These are phyloP conservation scores for Celastrina argiolus DNA, from an alignment of 2,888 invertebrate genomes.

Conservation along the genomic window DNA sequence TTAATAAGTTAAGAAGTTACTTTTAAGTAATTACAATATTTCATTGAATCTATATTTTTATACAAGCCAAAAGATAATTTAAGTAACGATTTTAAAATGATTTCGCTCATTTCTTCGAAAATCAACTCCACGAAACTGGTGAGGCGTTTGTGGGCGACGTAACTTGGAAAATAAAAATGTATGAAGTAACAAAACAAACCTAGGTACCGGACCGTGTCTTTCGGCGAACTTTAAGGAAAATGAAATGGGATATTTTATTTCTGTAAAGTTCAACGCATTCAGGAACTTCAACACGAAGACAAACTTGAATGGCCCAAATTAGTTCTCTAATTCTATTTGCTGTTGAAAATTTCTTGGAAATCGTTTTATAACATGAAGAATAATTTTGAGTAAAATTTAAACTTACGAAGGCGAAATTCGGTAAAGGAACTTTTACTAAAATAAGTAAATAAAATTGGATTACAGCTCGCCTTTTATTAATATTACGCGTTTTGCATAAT, in stretches of 20 bases:
- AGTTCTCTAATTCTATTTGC: conserved; percentile 39
- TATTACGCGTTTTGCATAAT: conserved; percentile 11
- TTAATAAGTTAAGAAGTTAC: too few relatives aligned
- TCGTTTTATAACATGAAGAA: conserved; percentile 31
- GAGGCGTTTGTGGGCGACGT: background rate
- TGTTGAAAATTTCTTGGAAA: conserved; percentile 38
- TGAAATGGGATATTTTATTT: conserved; percentile 36
- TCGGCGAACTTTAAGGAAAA: conserved; percentile 33
- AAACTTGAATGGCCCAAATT: conserved; percentile 38
- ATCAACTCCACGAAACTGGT: background rate
- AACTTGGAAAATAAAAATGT: conserved; percentile 5
- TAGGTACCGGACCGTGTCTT: conserved; percentile 16
- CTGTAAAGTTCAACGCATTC: conserved; percentile 36
- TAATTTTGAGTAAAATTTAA: conserved; percentile 29
- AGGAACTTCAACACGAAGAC: conserved; percentile 34
- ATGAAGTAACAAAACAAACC: conserved; percentile 22
- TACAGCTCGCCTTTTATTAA: conserved; percentile 21
- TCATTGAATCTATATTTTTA: too few relatives aligned
- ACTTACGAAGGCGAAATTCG: conserved; percentile 21
- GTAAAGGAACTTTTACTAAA: conserved; percentile 21
- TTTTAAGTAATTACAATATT: too few relatives aligned
- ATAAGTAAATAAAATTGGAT: conserved; percentile 22
- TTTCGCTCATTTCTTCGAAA: background rate
- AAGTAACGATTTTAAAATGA: background rate
- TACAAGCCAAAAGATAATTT: too few relatives aligned